A percentile compares a stretch with the other conserved stretches of the same genome.
Evolutionary conservation across 1,140 invertebrate genomes (phyloP).

Genomic region (Brachionus plicatilis): DNA sequence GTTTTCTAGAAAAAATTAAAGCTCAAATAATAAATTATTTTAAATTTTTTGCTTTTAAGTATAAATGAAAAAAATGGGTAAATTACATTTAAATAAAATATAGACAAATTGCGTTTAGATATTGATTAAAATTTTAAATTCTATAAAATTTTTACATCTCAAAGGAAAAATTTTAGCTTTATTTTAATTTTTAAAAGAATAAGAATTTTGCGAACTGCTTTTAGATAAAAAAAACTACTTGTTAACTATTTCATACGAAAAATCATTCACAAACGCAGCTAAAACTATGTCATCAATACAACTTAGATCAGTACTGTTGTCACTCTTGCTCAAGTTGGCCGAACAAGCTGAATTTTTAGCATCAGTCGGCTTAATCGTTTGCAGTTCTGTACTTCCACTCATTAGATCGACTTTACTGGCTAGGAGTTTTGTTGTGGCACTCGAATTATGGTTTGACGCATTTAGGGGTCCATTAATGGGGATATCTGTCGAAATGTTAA

Average conservation of each 20-base stretch:
- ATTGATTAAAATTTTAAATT: not conserved
- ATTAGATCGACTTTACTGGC: constrained; percentile 8
- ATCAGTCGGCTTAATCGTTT: not conserved
- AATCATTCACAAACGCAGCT: constrained; percentile 31
- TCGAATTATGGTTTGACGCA: not conserved
- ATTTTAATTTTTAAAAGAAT: not conserved
- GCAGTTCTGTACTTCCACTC: not conserved
- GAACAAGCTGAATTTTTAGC: not conserved
- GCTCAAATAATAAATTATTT: not conserved
- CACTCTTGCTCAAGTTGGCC: not conserved
- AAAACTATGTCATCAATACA: constrained; percentile 23
- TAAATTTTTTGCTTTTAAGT: not conserved
- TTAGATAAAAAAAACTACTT: not conserved
- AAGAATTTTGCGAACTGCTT: not conserved
- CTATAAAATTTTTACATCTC: not conserved
- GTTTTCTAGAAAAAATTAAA: not conserved
- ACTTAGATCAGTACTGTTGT: constrained; percentile 24
- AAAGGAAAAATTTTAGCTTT: not conserved
- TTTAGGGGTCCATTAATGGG: not conserved
- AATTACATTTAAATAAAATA: not conserved
- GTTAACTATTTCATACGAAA: constrained; percentile 15
- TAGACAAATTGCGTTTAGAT: not conserved
- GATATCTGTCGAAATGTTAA: not conserved
- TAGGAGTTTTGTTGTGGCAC: not conserved
- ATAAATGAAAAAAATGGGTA: not conserved